Conservation (phyloP, 2,113 vertebrate genomes). For the Odocoileus virginianus region DNA sequence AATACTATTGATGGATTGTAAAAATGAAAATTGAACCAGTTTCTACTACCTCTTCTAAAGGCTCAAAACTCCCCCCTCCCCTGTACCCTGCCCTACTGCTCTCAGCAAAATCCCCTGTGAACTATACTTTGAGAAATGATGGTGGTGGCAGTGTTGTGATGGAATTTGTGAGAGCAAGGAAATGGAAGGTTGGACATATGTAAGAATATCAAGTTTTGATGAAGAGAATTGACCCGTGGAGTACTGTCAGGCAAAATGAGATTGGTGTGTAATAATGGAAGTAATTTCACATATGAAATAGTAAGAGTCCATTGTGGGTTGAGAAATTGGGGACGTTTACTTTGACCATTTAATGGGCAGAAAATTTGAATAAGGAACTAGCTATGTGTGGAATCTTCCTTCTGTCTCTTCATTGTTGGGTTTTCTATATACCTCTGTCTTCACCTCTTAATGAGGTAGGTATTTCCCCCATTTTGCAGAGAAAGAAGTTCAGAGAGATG, state of each 20-base stretch:
- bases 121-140: background rate
- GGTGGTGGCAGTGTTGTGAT: background rate
- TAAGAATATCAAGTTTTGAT: background rate
- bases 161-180: background rate
- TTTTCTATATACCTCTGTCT: background rate
- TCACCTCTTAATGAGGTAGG: background rate
- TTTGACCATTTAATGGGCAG: background rate
- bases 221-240: background rate
- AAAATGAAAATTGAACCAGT: background rate
- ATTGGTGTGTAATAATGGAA: background rate
- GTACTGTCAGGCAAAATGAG: background rate
- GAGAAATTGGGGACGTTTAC: background rate
- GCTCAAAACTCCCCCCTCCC: background rate
- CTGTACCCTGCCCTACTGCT: background rate
- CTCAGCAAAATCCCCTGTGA: background rate
- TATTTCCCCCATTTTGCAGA: background rate
- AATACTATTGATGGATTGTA: background rate
- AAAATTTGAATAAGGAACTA: background rate
- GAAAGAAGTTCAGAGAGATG: background rate
- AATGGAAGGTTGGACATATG: background rate
- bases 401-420: background rate
- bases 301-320: background rate
- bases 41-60: background rate
- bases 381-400: background rate
- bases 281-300: background rate